phyloP scores from a whole-genome alignment of 2,888 invertebrate genomes.

The Heliconius ismenius region DNA sequence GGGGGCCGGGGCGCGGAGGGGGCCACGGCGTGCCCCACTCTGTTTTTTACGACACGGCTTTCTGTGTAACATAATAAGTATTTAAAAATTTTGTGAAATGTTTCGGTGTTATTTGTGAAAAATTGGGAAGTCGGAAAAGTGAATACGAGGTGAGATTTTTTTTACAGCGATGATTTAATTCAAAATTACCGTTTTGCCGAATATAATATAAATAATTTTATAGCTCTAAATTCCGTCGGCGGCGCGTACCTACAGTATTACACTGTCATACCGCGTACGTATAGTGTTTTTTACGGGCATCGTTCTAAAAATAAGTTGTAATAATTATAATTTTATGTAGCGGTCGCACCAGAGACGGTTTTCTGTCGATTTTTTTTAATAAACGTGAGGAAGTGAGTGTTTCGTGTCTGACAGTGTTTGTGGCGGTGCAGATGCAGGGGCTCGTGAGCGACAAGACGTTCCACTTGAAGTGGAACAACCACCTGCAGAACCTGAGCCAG shows the following conservation, averaged over 20 bases:
- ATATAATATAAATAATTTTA: slow-evolving; percentile 75
- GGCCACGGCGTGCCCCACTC: slow-evolving; percentile 83
- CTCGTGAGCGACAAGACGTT: slow-evolving; percentile 85
- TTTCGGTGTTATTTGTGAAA: slow-evolving; percentile 81
- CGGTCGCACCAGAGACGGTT: slow-evolving; percentile 78
- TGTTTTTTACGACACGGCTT: slow-evolving; percentile 83
- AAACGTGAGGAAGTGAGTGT: slow-evolving; percentile 66
- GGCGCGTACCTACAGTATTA: slow-evolving; percentile 80
- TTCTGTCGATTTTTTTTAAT: slow-evolving; percentile 74
- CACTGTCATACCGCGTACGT: slow-evolving; percentile 82
- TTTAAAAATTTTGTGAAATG: slow-evolving; percentile 81
- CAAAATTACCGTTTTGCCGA: slow-evolving; percentile 64
- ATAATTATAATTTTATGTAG: slow-evolving; percentile 83
- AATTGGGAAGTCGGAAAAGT: slow-evolving; percentile 75
- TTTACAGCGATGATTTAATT: slow-evolving; percentile 63
- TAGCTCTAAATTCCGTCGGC: slow-evolving; percentile 79
- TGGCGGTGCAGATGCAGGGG: slow-evolving; percentile 81
- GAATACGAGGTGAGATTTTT: slow-evolving; percentile 76
- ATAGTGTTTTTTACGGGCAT: slow-evolving; percentile 83
- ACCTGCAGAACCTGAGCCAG: slow-evolving; percentile 86
- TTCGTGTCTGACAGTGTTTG: slow-evolving; percentile 72
- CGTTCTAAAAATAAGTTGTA: slow-evolving; percentile 83
- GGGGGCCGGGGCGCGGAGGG: slow-evolving; percentile 80
- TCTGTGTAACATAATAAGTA: slow-evolving; percentile 83
- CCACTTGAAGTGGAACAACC: slow-evolving; percentile 87